phyloP scores from a whole-genome alignment of 2,888 invertebrate genomes.

The Heteromyza rotundicornis region DNA sequence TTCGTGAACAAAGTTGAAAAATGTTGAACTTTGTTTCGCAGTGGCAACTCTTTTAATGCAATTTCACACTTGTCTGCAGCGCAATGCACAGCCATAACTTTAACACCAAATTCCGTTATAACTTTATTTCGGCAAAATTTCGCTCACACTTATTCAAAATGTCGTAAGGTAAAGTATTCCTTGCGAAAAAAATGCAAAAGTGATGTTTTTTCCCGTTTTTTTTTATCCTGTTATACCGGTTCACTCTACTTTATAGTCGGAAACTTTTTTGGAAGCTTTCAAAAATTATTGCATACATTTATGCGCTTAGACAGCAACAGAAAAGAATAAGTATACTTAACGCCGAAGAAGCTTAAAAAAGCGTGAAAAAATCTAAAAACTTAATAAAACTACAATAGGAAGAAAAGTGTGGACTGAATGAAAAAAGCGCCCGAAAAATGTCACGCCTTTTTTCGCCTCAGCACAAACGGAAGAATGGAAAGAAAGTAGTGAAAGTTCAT shows the following conservation, averaged over 20 bases:
- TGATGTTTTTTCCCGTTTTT: slow-evolving; percentile 8
- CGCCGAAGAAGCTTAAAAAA: not conserved
- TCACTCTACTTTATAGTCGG: slow-evolving; percentile 8
- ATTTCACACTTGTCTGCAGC: slow-evolving; percentile 19
- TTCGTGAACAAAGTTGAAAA: too few relatives aligned
- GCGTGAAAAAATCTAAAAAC: slow-evolving; percentile 14
- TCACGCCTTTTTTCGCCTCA: slow-evolving; percentile 25
- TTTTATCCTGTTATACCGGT: not conserved
- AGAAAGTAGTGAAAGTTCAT: not conserved
- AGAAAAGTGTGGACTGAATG: slow-evolving; percentile 21
- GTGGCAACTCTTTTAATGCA: not conserved
- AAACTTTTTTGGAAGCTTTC: slow-evolving; percentile 4
- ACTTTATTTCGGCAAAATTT: not conserved
- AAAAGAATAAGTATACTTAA: not conserved
- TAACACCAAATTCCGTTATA: slow-evolving; percentile 5
- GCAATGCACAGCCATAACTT: slow-evolving; percentile 5
- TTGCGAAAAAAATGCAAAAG: slow-evolving; percentile 1
- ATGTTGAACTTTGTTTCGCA: too few relatives aligned
- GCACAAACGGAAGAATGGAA: not conserved
- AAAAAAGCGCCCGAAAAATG: not conserved
- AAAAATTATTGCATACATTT: slow-evolving; percentile 29
- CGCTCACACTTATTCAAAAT: slow-evolving; percentile 29
- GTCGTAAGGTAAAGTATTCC: slow-evolving; percentile 24
- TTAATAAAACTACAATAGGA: slow-evolving; percentile 4
- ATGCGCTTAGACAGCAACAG: slow-evolving; percentile 30